These are phyloP conservation scores for Holothuria glaberrima DNA, from an alignment of 35 echinoderm and acorn worm species.

Conservation along the genomic window DNA sequence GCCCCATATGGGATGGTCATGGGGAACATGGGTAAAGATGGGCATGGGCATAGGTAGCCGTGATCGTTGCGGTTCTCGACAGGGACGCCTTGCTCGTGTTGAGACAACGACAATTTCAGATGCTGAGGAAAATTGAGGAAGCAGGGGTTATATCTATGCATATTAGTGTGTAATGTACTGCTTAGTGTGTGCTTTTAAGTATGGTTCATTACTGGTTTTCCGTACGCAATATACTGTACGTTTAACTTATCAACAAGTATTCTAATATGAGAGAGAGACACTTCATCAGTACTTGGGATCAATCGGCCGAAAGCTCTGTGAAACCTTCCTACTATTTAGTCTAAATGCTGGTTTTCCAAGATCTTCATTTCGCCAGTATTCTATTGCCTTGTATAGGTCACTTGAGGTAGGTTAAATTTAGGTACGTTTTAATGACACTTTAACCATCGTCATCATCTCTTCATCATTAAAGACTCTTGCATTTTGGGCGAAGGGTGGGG, in stretches of 20 bases:
- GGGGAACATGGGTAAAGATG: too few species aligned
- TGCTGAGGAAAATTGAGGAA: conserved; percentile 4
- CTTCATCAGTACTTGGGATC: neutral
- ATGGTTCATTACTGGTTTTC: too few species aligned
- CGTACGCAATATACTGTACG: too few species aligned
- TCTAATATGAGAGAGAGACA: too few species aligned
- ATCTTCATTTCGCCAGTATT: neutral
- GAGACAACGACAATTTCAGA: neutral
- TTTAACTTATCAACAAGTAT: too few species aligned
- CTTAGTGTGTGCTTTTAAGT: too few species aligned
- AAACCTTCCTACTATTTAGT: neutral
- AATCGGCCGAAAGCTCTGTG: too few species aligned
- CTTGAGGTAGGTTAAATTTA: neutral
- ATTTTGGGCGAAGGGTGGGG: neutral
- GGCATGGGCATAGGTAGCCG: neutral
- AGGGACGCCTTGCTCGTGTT: neutral
- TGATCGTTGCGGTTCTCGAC: neutral
- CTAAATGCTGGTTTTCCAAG: neutral
- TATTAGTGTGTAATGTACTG: too few species aligned
- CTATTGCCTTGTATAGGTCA: conserved; percentile 1
- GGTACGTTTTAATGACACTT: neutral
- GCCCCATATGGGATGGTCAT: too few species aligned
- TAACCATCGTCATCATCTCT: conserved; percentile 5
- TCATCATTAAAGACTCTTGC: neutral
- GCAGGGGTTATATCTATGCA: too few species aligned